Conservation (phyloP, 2,113 vertebrate genomes). For the Eira barbara region DNA sequence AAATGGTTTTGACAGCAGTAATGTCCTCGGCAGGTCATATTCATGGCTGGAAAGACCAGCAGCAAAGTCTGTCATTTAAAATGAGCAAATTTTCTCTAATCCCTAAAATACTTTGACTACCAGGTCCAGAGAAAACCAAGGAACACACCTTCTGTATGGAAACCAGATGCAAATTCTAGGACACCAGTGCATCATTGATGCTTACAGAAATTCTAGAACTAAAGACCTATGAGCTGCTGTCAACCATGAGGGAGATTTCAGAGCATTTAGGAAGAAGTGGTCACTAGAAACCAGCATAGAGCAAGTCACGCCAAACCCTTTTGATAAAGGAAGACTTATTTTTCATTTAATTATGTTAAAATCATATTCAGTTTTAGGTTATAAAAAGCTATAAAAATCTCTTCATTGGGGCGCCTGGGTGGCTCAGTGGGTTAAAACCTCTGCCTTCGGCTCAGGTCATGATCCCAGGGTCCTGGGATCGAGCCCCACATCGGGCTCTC, state of each 20-base stretch:
- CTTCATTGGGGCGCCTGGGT: too few species aligned
- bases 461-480: too few species aligned
- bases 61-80: neutral
- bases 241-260: neutral
- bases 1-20: neutral
- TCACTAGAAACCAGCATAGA: neutral
- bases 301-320: neutral
- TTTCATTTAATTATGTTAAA: neutral
- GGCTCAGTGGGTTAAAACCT: too few species aligned
- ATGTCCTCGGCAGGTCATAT: neutral
- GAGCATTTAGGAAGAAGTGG: neutral
- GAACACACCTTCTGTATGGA: neutral
- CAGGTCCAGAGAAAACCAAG: neutral
- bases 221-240: too few species aligned
- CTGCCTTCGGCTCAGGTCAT: too few species aligned
- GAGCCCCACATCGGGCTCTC: too few species aligned
- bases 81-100: neutral
- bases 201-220: neutral
- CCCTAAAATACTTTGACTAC: neutral
- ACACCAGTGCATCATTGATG: neutral
- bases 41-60: neutral
- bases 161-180: neutral
- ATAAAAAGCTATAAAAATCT: neutral
- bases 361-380: neutral
- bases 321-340: neutral